Evolutionary conservation across 2,888 invertebrate species (phyloP), one percentile per base, ranked within the genome.

Genomic region (Agelastica alni): DNA sequence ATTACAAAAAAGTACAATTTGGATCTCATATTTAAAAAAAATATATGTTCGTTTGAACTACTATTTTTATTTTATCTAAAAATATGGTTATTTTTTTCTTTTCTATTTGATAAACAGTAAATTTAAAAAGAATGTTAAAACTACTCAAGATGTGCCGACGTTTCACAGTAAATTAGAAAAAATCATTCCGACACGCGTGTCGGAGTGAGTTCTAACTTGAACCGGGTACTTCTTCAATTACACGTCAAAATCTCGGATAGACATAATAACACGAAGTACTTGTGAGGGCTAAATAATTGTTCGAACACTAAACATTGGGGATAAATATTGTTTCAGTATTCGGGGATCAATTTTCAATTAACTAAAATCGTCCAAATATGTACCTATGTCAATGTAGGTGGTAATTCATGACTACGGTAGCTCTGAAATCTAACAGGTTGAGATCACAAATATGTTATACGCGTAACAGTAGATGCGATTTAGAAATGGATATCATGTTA

Each of bases 261-360:
- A n/a, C 36, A 48, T 31, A n/a, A n/a, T 18, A 39, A 39, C 39
- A 39, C 31, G 7, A 20, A 48, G 39, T 39, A 18, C 28, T 37
- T 17, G 17, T n/a, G 28, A 41, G 39, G 31, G 39, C 28, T 39
- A 28, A 17, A 18, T 7, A 12, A 37, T 12, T 7, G 48, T 13
- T 18, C 18, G 30, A 48, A 28, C 31, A 48, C 41, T 20, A 49
- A 49, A 49, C 31, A 41, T 4, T 9, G 22, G 41, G 22, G 31
- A 49, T 49, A 49, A 49, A 49, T 49, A 49, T 49, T 49, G 48
- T 49, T 49, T 49, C 48, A 39, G 48, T 32, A 32, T 49, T 41
- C 48, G 20, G 48, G 48, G 48, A 49, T 49, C 48, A 49, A 49
- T 49, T 49, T 41, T 49, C 48, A 49, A 49, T 49, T 49, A 49